A percentile compares a stretch with the other conserved stretches of the same genome.
Conservation (phyloP, 1,140 invertebrate genomes). For the Macrobrachium rosenbergii region DNA sequence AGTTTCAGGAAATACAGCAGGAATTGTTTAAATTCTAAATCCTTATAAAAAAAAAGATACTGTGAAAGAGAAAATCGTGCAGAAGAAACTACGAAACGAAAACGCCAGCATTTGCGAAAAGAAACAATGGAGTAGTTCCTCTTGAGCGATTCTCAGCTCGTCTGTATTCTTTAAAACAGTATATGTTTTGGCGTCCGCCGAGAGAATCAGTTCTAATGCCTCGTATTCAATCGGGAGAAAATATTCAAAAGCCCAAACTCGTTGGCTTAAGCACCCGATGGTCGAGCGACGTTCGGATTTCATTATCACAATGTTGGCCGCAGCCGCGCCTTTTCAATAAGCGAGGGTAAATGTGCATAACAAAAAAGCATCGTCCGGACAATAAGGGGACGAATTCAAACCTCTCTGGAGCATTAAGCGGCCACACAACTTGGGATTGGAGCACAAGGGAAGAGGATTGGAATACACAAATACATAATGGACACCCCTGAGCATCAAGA, state of each 20-base stretch:
- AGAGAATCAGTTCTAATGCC: background rate
- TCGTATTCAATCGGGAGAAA: conserved; percentile 19
- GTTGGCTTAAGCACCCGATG: conserved; percentile 14
- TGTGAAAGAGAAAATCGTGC: too few species aligned
- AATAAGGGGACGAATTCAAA: conserved; percentile 55
- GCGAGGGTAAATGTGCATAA: conserved; percentile 60
- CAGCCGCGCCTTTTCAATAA: conserved; percentile 52
- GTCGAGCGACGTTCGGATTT: conserved; percentile 19
- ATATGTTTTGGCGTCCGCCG: too few species aligned
- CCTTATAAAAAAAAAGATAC: too few species aligned
- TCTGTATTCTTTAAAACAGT: too few species aligned
- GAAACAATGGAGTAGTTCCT: too few species aligned
- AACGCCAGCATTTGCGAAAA: too few species aligned
- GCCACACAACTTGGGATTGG: conserved; percentile 55
- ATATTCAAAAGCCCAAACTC: conserved; percentile 24
- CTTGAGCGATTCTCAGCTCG: too few species aligned
- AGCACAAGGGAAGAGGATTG: conserved; percentile 50
- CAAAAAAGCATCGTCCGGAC: conserved; percentile 53
- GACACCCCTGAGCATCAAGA: conserved; percentile 48
- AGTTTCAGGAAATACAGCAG: too few species aligned
- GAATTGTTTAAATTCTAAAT: too few species aligned
- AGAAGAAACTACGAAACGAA: too few species aligned
- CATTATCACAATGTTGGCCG: conserved; percentile 49
- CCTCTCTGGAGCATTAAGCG: conserved; percentile 59
- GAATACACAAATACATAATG: conserved; percentile 57